Evolutionary conservation across 2,888 invertebrate genomes (phyloP).

Genomic region (Mesoligia furuncula): DNA sequence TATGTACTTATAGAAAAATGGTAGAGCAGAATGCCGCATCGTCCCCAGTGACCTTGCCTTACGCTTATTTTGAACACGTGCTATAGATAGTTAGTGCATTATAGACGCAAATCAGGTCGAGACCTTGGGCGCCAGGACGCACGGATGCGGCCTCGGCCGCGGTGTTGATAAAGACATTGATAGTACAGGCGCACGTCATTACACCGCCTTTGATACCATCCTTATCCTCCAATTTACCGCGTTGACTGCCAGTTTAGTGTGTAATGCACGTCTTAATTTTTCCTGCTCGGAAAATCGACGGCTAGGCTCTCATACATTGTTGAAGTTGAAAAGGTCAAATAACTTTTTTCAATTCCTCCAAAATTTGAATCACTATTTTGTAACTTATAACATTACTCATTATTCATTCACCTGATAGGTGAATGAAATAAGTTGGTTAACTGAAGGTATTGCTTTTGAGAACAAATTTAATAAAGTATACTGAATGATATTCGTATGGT

Average conservation of each 20-base stretch:
- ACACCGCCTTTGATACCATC: constrained; percentile 31
- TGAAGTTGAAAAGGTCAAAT: constrained; percentile 5
- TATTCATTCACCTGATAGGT: background rate
- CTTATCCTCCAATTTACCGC: constrained; percentile 50
- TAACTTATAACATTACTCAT: no score
- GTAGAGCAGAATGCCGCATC: background rate
- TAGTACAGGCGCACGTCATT: constrained; percentile 36
- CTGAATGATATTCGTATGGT: background rate
- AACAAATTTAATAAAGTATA: constrained; percentile 3
- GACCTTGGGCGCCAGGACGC: constrained; percentile 58
- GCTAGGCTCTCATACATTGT: background rate
- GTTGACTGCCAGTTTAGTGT: constrained; percentile 24
- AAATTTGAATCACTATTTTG: background rate
- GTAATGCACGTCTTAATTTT: constrained; percentile 21
- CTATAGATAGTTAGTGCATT: constrained; percentile 53
- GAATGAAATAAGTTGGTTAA: no score
- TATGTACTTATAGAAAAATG: background rate
- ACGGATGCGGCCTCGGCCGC: constrained; percentile 51
- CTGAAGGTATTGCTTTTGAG: constrained; percentile 15
- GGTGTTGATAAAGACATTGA: constrained; percentile 60
- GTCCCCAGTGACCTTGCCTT: constrained; percentile 27
- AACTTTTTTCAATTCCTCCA: background rate
- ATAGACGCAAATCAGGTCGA: constrained; percentile 44
- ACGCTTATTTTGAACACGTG: constrained; percentile 49
- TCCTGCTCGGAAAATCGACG: constrained; percentile 15